These are phyloP conservation scores for Xiphophorus couchianus DNA, from an alignment of 2,113 vertebrate species.

Conservation along the genomic window DNA sequence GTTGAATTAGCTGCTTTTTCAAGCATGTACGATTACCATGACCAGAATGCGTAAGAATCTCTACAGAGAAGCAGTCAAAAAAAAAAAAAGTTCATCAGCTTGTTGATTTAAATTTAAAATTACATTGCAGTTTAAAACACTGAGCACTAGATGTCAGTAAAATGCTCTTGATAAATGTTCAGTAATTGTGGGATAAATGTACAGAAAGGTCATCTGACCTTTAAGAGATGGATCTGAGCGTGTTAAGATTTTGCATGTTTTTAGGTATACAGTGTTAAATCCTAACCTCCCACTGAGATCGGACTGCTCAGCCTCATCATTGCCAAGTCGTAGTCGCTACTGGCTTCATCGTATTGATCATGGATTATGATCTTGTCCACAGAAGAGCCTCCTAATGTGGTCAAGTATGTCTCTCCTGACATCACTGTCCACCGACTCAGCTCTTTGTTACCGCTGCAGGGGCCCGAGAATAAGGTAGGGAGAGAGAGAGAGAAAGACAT, in stretches of 20 bases:
- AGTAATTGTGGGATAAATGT: neutral
- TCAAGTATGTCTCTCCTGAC: conserved; percentile 73
- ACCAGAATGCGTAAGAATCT: neutral
- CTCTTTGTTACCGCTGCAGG: conserved; percentile 53
- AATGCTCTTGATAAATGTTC: neutral
- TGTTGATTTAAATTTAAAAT: neutral
- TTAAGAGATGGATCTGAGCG: neutral
- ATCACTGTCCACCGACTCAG: conserved; percentile 84
- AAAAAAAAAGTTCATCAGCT: neutral
- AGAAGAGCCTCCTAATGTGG: conserved; percentile 44
- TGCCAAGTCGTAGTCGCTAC: conserved; percentile 86
- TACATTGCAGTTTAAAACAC: neutral
- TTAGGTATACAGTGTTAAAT: neutral
- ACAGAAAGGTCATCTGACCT: neutral
- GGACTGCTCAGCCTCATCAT: conserved; percentile 86
- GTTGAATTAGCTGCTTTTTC: neutral
- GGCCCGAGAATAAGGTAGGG: neutral
- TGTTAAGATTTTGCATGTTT: neutral
- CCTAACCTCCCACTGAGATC: conserved; percentile 80
- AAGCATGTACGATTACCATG: neutral
- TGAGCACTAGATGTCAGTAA: conserved; percentile 35
- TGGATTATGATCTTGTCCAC: conserved; percentile 86
- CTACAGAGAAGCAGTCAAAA: neutral
- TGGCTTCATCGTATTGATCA: conserved; percentile 5
- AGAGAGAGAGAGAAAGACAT: neutral